A percentile compares a stretch with the other conserved stretches of the same genome.
These are phyloP conservation scores for Archips xylosteana DNA, from an alignment of 2,888 invertebrate genomes.

Conservation along the genomic window DNA sequence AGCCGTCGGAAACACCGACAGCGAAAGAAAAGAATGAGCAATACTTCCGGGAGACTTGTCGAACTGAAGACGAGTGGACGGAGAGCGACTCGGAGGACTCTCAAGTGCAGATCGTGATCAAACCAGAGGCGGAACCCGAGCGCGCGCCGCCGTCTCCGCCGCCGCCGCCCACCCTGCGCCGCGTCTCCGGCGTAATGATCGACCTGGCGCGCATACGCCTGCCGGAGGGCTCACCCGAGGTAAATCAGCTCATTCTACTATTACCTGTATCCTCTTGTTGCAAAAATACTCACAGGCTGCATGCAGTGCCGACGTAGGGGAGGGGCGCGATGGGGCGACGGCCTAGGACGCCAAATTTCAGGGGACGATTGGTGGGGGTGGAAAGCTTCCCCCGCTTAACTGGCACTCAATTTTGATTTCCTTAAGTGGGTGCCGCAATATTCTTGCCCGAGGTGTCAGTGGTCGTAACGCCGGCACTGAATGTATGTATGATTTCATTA, in stretches of 20 bases:
- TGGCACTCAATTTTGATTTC: no score
- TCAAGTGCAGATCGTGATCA: constrained; percentile 53
- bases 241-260: constrained; percentile 53
- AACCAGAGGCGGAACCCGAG: constrained; percentile 54
- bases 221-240: constrained; percentile 85
- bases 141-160: constrained; percentile 63
- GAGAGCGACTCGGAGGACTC: constrained; percentile 77
- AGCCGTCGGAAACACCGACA: constrained; percentile 53
- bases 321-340: no score
- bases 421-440: no score
- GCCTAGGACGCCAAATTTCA: no score
- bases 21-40: constrained; percentile 70
- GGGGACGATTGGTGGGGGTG: no score
- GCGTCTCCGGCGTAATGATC: constrained; percentile 77
- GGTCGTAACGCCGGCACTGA: no score
- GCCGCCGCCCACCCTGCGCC: constrained; percentile 75
- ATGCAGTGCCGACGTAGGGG: no score
- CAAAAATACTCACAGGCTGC: no score
- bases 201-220: constrained; percentile 74
- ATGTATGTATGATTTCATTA: no score
- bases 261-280: no score
- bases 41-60: constrained; percentile 87
- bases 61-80: constrained; percentile 87
- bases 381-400: no score
- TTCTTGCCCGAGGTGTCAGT: no score